These are phyloP conservation scores for Anthopleura sola DNA, from an alignment of 64 coral and sea anemone genomes.

Conservation along the genomic window DNA sequence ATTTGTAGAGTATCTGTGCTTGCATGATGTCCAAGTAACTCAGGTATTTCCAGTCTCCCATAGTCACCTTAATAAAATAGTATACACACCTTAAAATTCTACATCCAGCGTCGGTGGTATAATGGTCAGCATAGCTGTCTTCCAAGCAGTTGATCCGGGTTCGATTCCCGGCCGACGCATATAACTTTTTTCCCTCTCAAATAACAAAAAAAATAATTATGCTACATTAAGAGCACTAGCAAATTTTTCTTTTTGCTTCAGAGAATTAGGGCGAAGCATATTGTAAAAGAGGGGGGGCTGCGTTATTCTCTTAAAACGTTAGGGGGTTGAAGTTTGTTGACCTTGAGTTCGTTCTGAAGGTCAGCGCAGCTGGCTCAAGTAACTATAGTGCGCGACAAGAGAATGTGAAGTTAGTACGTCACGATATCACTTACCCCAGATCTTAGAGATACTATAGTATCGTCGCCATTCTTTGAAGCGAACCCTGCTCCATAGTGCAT, in stretches of 20 bases:
- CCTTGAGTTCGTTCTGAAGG: too few relatives aligned
- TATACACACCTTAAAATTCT: background rate
- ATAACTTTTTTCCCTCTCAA: background rate
- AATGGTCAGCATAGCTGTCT: slow-evolving; percentile 19
- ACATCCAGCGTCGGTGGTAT: background rate
- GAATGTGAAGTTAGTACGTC: background rate
- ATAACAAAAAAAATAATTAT: too few relatives aligned
- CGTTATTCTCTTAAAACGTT: too few relatives aligned
- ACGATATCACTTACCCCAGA: background rate
- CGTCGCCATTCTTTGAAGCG: background rate
- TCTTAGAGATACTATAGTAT: background rate
- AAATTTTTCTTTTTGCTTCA: too few relatives aligned
- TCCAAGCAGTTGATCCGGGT: slow-evolving; percentile 11
- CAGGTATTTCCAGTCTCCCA: slow-evolving; percentile 19
- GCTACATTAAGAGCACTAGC: background rate
- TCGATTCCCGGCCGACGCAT: slow-evolving; percentile 16
- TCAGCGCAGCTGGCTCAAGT: too few relatives aligned
- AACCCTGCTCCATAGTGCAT: slow-evolving; percentile 11
- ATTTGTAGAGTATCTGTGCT: background rate
- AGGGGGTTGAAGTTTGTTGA: too few relatives aligned
- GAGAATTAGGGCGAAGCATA: too few relatives aligned
- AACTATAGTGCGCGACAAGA: background rate
- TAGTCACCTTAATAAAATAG: background rate
- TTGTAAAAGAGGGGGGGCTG: too few relatives aligned
- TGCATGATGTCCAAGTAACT: background rate